phyloP scores from a whole-genome alignment of 2,888 invertebrate species.

The Nemoura dubitans region DNA sequence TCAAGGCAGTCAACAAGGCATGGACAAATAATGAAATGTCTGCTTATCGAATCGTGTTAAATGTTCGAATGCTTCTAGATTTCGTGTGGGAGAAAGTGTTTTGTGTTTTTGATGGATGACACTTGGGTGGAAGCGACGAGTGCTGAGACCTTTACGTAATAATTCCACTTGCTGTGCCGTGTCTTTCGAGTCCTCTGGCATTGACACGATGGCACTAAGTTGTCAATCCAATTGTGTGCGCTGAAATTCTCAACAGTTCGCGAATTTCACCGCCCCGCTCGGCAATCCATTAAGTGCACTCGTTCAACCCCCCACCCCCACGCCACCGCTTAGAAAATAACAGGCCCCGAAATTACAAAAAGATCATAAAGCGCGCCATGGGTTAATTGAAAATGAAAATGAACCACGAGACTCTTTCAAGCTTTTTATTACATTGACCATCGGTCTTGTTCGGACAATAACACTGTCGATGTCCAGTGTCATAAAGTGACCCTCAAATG shows the following conservation, averaged over 20 bases:
- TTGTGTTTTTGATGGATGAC: background rate
- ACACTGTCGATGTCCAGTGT: background rate
- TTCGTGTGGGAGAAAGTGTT: conserved; percentile 23
- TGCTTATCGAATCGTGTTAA: background rate
- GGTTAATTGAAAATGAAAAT: background rate
- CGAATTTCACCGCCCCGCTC: background rate
- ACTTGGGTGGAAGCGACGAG: background rate
- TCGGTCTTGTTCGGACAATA: background rate
- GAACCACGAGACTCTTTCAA: background rate
- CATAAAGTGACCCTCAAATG: conserved; percentile 25
- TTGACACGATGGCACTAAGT: background rate
- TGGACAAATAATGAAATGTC: background rate
- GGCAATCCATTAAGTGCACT: background rate
- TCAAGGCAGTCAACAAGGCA: background rate
- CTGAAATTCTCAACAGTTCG: background rate
- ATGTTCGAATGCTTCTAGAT: conserved; percentile 2
- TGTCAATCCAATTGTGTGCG: background rate
- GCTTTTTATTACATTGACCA: background rate
- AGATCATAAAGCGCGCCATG: background rate
- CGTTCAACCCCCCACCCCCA: background rate
- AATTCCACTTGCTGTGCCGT: background rate
- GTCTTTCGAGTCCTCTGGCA: background rate
- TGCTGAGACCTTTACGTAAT: conserved; percentile 23
- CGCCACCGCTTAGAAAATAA: background rate
- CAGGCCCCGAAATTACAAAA: background rate